Evolutionary conservation across 2,888 invertebrate genomes (phyloP), one percentile per base, ranked within the genome.

Genomic region (Platynereis dumerilii): DNA sequence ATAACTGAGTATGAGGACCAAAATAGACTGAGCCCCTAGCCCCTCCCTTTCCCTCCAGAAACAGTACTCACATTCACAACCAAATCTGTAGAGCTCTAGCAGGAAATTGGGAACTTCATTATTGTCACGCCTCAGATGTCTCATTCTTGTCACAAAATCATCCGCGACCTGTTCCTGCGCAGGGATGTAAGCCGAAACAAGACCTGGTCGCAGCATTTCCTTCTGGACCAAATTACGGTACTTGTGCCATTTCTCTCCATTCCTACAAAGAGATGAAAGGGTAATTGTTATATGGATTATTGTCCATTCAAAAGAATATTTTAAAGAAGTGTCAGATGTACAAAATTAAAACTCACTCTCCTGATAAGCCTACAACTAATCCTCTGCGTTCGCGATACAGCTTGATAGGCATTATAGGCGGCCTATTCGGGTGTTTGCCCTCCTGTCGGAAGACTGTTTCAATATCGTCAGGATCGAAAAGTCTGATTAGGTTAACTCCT

Each of bases 401-500:
- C 48, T 66, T 59, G 34, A 62, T 27, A 15, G 63, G 34, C 1
- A 56, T 60, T 15, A 60, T 15, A n/a, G 58, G 10, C 12, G 12
- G 28, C 7, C 71, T 56, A 10, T 54, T 12, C 10, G 72, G 70
- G 29, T 66, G 67, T 12, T 57, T 17, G 17, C 68, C 69, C 27
- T 73, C 72, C 1, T 67, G 55, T 26, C 65, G 24, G 58, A 71
- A 67, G 10, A 68, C 57, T 22, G 56, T 54, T 34, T 66, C 63
- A 2, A 70, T 65, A 42, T 69, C 67, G 7, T 65, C 59, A 5
- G 67, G 65, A 24, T 65, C 65, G 22, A 66, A 68, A 20, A 71
- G 60, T 24, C 67, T 5, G n/a, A 20, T 3, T n/a, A 20, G 48
- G 20, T 10, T n/a, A 12, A 48, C n/a, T n/a, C 48, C 48, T 3